A percentile compares a stretch with the other conserved stretches of the same genome.
These are phyloP conservation scores for Euura saliciscinereae DNA, from an alignment of 1,140 invertebrate species.

Conservation along the genomic window DNA sequence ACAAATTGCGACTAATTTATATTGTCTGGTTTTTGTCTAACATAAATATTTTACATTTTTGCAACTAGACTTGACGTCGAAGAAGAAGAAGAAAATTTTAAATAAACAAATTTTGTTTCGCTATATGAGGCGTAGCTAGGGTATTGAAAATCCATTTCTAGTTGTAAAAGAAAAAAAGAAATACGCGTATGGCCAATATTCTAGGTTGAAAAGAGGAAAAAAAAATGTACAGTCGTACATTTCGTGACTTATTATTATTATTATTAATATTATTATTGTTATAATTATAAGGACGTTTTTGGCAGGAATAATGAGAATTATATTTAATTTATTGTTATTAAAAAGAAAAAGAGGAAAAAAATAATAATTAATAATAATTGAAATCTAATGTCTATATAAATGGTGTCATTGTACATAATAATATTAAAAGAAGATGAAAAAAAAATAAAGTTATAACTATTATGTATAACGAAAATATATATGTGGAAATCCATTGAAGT, in stretches of 20 bases:
- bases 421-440: constrained; percentile 36
- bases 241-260: constrained; percentile 28
- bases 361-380: constrained; percentile 15
- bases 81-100: not conserved
- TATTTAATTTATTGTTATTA: constrained; percentile 55
- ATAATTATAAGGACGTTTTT: constrained; percentile 24
- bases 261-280: constrained; percentile 26
- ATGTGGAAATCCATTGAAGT: not conserved
- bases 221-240: constrained; percentile 43
- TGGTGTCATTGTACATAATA: constrained; percentile 60
- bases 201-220: constrained; percentile 22
- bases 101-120: not conserved
- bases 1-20: not conserved
- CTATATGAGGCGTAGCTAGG: constrained; percentile 38
- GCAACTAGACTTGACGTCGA: not conserved
- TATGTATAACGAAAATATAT: constrained; percentile 23
- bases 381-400: constrained; percentile 44
- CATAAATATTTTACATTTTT: not conserved
- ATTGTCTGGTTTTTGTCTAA: not conserved
- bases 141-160: constrained; percentile 31
- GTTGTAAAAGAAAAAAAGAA: constrained; percentile 23
- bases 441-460: constrained; percentile 19
- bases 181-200: constrained; percentile 36
- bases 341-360: constrained; percentile 10
- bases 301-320: constrained; percentile 29